Conservation (phyloP, 2,113 vertebrate species). For the Seriola rivoliana region DNA sequence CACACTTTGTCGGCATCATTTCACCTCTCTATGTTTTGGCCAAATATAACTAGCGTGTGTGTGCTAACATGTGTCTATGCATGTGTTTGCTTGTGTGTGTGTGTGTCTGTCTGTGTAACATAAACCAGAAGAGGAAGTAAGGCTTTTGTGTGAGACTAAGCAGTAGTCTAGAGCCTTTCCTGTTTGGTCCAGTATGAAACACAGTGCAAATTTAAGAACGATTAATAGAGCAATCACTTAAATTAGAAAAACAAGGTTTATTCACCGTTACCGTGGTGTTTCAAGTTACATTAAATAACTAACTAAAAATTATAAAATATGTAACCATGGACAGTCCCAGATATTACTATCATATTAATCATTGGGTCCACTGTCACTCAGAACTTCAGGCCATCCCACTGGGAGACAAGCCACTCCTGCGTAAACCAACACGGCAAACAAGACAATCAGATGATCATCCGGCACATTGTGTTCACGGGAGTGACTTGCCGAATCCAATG, state of each 20-base stretch:
- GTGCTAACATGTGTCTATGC: background rate
- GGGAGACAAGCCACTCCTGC: slow-evolving; percentile 53
- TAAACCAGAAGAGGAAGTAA: slow-evolving; percentile 60
- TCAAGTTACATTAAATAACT: background rate
- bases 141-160: slow-evolving; percentile 62
- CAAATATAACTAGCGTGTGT: slow-evolving; percentile 11
- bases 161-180: slow-evolving; percentile 57
- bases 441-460: slow-evolving; percentile 47
- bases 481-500: slow-evolving; percentile 47
- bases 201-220: background rate
- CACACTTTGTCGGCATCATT: slow-evolving; percentile 7
- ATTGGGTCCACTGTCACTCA: slow-evolving; percentile 28
- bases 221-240: background rate
- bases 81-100: background rate
- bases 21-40: background rate
- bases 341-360: background rate
- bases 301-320: background rate
- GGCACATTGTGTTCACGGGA: slow-evolving; percentile 35
- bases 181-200: slow-evolving; percentile 47
- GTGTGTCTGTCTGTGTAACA: slow-evolving; percentile 18
- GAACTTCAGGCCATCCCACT: slow-evolving; percentile 39
- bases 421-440: slow-evolving; percentile 46
- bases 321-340: background rate
- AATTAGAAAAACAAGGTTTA: slow-evolving; percentile 4
- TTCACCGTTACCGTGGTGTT: background rate